Evolutionary conservation across 2,113 vertebrate genomes (phyloP).

Genomic region (Myotis davidii): DNA sequence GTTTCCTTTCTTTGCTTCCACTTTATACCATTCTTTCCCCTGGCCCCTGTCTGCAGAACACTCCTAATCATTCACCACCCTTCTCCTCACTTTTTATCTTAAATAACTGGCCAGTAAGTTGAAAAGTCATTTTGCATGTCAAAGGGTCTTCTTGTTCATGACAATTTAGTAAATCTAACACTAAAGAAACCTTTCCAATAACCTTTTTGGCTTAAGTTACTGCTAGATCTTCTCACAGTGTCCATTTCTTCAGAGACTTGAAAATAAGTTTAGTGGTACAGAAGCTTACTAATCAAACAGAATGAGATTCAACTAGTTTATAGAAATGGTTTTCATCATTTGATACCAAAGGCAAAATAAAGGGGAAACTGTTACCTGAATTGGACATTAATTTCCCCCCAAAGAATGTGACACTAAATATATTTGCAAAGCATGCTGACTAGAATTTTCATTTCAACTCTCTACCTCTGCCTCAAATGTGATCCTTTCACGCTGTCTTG

Average conservation of each 20-base stretch:
- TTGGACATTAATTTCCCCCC: slow-evolving; percentile 57
- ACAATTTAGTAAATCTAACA: slow-evolving; percentile 27
- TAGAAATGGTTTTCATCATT: slow-evolving; percentile 70
- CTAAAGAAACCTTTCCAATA: neutral
- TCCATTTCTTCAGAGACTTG: slow-evolving; percentile 54
- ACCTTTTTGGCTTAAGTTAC: slow-evolving; percentile 19
- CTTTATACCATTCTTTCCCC: neutral
- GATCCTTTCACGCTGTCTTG: neutral
- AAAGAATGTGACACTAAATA: slow-evolving; percentile 51
- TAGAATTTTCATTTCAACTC: slow-evolving; percentile 40
- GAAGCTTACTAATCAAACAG: slow-evolving; percentile 69
- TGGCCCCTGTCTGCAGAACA: neutral
- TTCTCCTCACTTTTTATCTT: neutral
- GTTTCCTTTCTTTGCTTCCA: neutral
- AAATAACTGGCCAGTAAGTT: slow-evolving; percentile 9
- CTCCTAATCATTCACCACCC: slow-evolving; percentile 6
- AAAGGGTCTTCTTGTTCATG: neutral
- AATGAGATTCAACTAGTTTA: slow-evolving; percentile 67
- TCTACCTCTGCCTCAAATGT: neutral
- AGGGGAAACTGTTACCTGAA: slow-evolving; percentile 65
- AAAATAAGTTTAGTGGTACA: slow-evolving; percentile 69
- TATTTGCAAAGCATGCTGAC: neutral
- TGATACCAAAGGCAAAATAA: slow-evolving; percentile 72
- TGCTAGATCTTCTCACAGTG: slow-evolving; percentile 17
- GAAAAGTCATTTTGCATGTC: neutral